Conservation (phyloP, 2,888 invertebrate genomes). For the Oligia strigilis region DNA sequence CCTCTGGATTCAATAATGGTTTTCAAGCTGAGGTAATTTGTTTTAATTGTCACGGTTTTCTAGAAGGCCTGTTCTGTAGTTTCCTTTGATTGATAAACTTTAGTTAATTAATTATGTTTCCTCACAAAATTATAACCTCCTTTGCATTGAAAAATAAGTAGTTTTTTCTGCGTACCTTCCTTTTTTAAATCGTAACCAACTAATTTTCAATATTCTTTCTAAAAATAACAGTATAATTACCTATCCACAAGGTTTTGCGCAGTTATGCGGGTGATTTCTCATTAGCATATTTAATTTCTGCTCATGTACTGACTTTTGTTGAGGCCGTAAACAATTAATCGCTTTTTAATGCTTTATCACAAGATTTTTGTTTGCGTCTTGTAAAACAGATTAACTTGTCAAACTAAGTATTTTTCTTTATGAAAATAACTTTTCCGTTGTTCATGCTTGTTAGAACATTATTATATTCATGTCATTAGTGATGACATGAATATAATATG, state of each 20-base stretch:
- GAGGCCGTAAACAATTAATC: background rate
- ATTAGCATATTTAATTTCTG: conserved; percentile 17
- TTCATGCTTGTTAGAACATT: background rate
- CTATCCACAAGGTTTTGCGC: conserved; percentile 27
- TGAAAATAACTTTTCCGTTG: background rate
- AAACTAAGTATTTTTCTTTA: background rate
- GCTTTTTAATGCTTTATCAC: background rate
- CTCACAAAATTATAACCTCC: background rate
- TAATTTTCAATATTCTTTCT: conserved; percentile 2
- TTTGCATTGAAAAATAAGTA: background rate
- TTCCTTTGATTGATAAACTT: background rate
- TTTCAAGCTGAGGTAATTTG: conserved; percentile 77
- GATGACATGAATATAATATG: conserved; percentile 2
- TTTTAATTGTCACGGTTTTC: conserved; percentile 15
- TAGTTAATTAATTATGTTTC: background rate
- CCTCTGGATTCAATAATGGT: conserved; percentile 66
- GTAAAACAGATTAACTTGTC: background rate
- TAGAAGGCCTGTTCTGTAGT: background rate
- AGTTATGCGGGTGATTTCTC: conserved; percentile 42
- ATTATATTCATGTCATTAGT: too few relatives aligned
- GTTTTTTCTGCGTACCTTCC: background rate
- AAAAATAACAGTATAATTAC: conserved; percentile 30
- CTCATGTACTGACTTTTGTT: background rate
- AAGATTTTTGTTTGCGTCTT: conserved; percentile 3
- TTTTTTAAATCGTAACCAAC: background rate